phyloP scores from a whole-genome alignment of 1,140 invertebrate genomes.

The Stegodyphus mimosarum region DNA sequence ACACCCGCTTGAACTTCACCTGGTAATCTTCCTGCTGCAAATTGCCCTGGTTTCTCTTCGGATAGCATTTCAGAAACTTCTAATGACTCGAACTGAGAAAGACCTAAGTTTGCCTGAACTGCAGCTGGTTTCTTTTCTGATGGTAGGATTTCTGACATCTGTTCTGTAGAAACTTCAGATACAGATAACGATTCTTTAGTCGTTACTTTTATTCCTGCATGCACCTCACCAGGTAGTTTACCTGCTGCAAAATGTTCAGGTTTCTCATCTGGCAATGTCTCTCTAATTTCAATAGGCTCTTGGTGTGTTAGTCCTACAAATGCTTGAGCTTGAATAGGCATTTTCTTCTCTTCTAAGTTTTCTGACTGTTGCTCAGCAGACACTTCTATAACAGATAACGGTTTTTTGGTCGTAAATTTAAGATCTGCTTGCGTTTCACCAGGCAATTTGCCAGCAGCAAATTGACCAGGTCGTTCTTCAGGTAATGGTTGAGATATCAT shows the following conservation, averaged over 20 bases:
- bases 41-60: constrained; percentile 31
- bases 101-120: constrained; percentile 13
- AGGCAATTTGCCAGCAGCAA: constrained; percentile 45
- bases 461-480: constrained; percentile 28
- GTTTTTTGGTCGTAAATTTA: constrained; percentile 24
- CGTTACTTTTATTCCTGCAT: constrained; percentile 24
- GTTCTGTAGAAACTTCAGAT: constrained; percentile 42
- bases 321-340: constrained; percentile 57
- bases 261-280: constrained; percentile 43
- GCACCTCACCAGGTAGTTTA: constrained; percentile 55
- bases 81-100: constrained; percentile 38
- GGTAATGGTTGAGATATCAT: constrained; percentile 26
- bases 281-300: constrained; percentile 33
- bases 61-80: constrained; percentile 36
- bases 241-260: constrained; percentile 43
- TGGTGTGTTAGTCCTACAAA: neutral
- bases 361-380: constrained; percentile 19
- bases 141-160: constrained; percentile 16
- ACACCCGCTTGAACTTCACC: constrained; percentile 36
- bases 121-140: constrained; percentile 4
- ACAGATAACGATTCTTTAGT: constrained; percentile 42
- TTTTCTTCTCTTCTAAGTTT: constrained; percentile 54
- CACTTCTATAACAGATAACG: constrained; percentile 20
- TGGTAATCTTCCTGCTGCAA: constrained; percentile 22
- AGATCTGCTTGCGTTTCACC: constrained; percentile 13